phyloP scores from a whole-genome alignment of 2,113 vertebrate genomes.

The Eubucco bourcierii region DNA sequence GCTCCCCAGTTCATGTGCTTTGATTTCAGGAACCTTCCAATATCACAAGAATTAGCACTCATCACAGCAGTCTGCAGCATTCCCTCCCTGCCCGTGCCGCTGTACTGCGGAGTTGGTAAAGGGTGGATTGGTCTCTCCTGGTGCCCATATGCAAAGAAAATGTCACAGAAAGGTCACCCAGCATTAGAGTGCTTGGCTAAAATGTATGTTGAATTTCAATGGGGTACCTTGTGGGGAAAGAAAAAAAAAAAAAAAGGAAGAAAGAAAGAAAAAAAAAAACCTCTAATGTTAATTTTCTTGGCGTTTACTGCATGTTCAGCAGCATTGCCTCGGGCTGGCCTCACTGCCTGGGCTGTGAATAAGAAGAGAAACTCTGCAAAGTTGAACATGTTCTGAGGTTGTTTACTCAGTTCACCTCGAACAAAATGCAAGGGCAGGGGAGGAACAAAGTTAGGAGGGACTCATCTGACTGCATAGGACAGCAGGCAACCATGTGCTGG shows the following conservation, averaged over 20 bases:
- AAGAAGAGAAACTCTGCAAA: neutral
- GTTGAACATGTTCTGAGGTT: neutral
- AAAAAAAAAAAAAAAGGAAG: neutral
- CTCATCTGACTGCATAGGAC: neutral
- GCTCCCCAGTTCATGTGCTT: neutral
- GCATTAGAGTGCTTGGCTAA: neutral
- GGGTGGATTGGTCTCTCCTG: neutral
- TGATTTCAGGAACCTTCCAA: neutral
- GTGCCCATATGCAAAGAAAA: constrained; percentile 15
- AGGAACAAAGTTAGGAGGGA: neutral
- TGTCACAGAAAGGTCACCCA: constrained; percentile 57
- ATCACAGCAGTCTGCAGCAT: neutral
- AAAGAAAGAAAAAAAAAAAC: neutral
- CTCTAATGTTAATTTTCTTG: constrained; percentile 41
- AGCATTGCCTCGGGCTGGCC: constrained; percentile 47
- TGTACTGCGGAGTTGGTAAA: neutral
- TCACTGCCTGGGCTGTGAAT: neutral
- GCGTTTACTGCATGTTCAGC: constrained; percentile 34
- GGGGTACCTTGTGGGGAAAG: neutral
- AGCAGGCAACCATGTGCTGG: neutral
- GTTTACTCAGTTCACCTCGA: neutral
- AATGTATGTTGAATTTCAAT: constrained; percentile 46
- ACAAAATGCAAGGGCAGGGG: neutral
- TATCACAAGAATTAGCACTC: neutral
- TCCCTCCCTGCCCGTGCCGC: neutral